Evolutionary conservation across 2,113 vertebrate species (phyloP).

Genomic region (Pomatostomus ruficeps): DNA sequence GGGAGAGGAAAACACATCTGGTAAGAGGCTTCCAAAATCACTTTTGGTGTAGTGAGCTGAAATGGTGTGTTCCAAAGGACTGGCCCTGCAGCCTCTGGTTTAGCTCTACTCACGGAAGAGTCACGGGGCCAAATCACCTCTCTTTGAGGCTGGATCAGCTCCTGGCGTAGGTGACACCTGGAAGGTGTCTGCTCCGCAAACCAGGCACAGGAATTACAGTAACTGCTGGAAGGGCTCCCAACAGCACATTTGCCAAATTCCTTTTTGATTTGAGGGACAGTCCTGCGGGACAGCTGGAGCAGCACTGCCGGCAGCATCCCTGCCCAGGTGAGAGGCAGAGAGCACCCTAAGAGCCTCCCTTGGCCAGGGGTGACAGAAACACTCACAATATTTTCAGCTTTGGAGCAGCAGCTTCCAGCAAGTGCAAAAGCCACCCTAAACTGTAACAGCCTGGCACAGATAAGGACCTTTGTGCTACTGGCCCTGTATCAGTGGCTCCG

Average conservation of each 20-base stretch:
- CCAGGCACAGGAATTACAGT: background rate
- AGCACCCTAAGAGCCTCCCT: too few relatives aligned
- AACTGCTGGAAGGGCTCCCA: background rate
- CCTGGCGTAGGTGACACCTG: background rate
- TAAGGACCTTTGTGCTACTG: background rate
- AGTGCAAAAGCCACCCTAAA: background rate
- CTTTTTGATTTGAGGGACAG: background rate
- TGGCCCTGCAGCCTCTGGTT: background rate
- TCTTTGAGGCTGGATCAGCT: background rate
- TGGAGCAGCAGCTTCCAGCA: background rate
- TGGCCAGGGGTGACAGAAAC: background rate
- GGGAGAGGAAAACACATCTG: constrained; percentile 64
- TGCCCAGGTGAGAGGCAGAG: background rate
- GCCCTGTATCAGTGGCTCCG: background rate
- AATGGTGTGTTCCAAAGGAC: background rate
- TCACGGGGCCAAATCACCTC: background rate
- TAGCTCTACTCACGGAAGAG: background rate
- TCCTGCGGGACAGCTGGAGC: background rate
- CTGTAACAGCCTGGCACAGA: background rate
- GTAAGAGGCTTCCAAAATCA: constrained; percentile 69
- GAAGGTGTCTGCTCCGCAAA: background rate
- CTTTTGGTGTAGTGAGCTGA: background rate
- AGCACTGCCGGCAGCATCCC: background rate
- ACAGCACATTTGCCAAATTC: background rate
- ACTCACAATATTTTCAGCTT: background rate